phyloP scores from a whole-genome alignment of 2,797 vertebrate species.

The Acrossocheilus wenchowensis region DNA sequence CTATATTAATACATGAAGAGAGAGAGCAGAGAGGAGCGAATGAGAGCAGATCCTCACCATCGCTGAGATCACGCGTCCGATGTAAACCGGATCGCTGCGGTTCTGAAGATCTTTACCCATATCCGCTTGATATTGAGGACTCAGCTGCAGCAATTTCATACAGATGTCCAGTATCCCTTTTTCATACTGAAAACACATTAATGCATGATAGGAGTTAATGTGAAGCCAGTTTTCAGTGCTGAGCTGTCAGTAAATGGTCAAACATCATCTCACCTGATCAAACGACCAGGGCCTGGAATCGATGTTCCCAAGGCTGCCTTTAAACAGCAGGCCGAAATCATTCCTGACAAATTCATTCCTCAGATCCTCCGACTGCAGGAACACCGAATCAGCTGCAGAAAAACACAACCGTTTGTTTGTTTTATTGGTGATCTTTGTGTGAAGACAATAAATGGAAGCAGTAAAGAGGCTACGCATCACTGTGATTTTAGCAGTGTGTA shows the following conservation, averaged over 20 bases:
- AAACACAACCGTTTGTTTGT: neutral
- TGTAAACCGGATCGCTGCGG: constrained; percentile 83
- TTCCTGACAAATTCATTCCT: constrained; percentile 77
- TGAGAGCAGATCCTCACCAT: constrained; percentile 83
- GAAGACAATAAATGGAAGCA: neutral
- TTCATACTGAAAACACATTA: constrained; percentile 81
- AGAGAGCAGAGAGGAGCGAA: neutral
- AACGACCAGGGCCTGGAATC: constrained; percentile 76
- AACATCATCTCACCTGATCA: constrained; percentile 73
- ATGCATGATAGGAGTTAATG: neutral
- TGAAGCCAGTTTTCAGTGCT: neutral
- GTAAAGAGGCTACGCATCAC: neutral
- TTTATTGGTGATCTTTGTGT: neutral
- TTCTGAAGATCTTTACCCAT: constrained; percentile 76
- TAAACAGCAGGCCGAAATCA: constrained; percentile 76
- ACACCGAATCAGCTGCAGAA: constrained; percentile 74
- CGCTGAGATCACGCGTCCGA: constrained; percentile 88
- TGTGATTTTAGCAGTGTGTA: neutral
- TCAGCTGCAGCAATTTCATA: constrained; percentile 84
- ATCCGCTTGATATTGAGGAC: constrained; percentile 81
- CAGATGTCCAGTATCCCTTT: constrained; percentile 84
- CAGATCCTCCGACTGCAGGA: constrained; percentile 72
- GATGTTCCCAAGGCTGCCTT: constrained; percentile 70
- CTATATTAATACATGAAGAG: neutral
- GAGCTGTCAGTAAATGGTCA: neutral